Conservation (phyloP, 2,113 vertebrate species). For the Dipodomys spectabilis region DNA sequence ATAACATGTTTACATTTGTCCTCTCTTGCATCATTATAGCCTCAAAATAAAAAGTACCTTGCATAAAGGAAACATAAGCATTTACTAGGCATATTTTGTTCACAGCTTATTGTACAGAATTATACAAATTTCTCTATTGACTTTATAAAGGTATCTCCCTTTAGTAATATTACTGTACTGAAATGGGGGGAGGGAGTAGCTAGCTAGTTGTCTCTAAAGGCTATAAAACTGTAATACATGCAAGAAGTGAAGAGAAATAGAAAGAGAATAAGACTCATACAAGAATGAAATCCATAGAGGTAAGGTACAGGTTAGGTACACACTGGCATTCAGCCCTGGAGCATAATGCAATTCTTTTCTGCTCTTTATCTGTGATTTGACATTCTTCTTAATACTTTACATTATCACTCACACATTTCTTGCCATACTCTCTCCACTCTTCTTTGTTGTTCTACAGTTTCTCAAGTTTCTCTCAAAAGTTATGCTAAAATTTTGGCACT, state of each 20-base stretch:
- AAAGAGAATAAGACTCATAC: neutral
- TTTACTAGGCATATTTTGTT: conserved; percentile 7
- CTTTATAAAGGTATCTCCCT: conserved; percentile 10
- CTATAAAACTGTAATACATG: neutral
- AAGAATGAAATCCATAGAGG: neutral
- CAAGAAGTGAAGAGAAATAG: neutral
- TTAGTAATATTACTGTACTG: neutral
- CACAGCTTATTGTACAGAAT: neutral
- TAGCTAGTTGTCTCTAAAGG: conserved; percentile 8
- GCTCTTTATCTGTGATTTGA: neutral
- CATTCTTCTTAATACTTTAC: neutral
- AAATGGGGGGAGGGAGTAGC: neutral
- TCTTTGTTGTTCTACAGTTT: neutral
- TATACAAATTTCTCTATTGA: neutral
- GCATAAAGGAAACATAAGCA: neutral
- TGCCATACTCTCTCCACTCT: neutral
- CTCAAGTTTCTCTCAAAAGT: neutral
- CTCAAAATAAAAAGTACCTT: conserved; percentile 23
- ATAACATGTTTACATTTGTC: conserved; percentile 38
- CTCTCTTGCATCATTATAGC: neutral
- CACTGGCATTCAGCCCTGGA: neutral
- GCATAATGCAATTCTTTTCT: neutral
- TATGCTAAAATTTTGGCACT: neutral
- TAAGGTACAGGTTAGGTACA: neutral
- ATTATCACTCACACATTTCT: neutral